Conservation (phyloP, 2,888 invertebrate genomes). For the Tribolium freemani region DNA sequence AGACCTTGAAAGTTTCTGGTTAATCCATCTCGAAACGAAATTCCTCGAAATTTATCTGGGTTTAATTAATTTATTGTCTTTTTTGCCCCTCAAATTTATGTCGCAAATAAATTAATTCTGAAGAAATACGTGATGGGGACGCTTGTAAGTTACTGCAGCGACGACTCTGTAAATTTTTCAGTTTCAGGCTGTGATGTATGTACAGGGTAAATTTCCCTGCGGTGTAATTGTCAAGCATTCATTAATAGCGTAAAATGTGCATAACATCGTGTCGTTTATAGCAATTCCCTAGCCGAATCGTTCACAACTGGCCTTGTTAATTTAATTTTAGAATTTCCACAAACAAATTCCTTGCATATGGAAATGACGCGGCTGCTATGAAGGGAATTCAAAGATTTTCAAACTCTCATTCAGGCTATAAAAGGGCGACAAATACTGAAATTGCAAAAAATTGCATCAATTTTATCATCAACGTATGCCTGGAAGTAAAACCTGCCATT, state of each 20-base stretch:
- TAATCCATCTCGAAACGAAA: background rate
- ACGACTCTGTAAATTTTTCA: slow-evolving; percentile 23
- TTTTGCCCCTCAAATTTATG: slow-evolving; percentile 10
- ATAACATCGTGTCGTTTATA: slow-evolving; percentile 29
- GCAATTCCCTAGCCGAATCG: slow-evolving; percentile 24
- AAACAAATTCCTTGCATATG: slow-evolving; percentile 17
- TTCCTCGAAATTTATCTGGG: slow-evolving; percentile 7
- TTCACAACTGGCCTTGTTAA: slow-evolving; percentile 32
- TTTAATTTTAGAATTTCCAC: slow-evolving; percentile 18
- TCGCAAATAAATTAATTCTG: slow-evolving; percentile 23
- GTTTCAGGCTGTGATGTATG: slow-evolving; percentile 37
- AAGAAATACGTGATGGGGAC: slow-evolving; percentile 29
- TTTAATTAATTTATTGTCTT: slow-evolving; percentile 35
- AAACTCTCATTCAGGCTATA: background rate
- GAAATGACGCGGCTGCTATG: background rate
- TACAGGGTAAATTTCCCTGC: slow-evolving; percentile 54
- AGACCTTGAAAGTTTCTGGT: slow-evolving; percentile 1
- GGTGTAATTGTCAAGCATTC: slow-evolving; percentile 57
- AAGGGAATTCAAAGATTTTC: background rate
- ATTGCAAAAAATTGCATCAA: background rate
- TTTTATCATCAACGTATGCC: background rate
- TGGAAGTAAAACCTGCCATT: background rate
- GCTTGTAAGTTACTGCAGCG: slow-evolving; percentile 1
- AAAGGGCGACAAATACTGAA: background rate
- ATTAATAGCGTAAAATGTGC: slow-evolving; percentile 55